Percentiles rank a stretch among this genome's conserved stretches.
These are phyloP conservation scores for Tautogolabrus adspersus DNA, from an alignment of 2,113 vertebrate genomes.

Conservation along the genomic window DNA sequence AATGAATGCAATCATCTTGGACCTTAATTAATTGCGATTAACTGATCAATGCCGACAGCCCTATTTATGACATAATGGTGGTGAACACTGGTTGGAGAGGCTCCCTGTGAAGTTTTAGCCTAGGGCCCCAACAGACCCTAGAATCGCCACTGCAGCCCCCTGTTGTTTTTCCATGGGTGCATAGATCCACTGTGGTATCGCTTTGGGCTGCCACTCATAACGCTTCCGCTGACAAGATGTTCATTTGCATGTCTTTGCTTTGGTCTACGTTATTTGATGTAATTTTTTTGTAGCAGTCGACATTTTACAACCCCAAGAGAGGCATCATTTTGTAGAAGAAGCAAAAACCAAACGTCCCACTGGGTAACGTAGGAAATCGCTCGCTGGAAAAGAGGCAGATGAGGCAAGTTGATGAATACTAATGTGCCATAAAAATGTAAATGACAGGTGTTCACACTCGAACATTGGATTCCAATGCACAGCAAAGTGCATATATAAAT, in stretches of 20 bases:
- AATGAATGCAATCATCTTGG: too few relatives aligned
- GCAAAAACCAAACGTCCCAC: constrained; percentile 22
- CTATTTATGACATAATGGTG: too few relatives aligned
- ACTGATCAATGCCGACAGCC: too few relatives aligned
- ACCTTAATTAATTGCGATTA: too few relatives aligned
- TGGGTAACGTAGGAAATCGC: constrained; percentile 25
- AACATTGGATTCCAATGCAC: background rate
- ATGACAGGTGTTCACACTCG: background rate
- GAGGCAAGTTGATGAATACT: background rate
- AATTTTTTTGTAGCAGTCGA: constrained; percentile 15
- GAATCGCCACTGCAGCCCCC: too few relatives aligned
- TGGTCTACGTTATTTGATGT: constrained; percentile 12
- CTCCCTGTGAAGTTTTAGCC: too few relatives aligned
- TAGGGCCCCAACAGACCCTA: too few relatives aligned
- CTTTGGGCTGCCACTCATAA: constrained; percentile 47
- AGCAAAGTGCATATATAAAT: background rate
- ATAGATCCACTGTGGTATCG: constrained; percentile 2
- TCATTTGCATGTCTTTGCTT: constrained; percentile 45
- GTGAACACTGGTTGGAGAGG: too few relatives aligned
- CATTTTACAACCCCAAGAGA: constrained; percentile 11
- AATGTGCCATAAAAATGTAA: constrained; percentile 9
- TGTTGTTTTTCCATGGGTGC: background rate
- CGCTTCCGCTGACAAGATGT: background rate
- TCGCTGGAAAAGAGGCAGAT: background rate
- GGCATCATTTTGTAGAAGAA: constrained; percentile 12